Percentiles rank a stretch among this genome's conserved stretches.
Evolutionary conservation across 1,140 invertebrate genomes (phyloP).

Genomic region (Philopotamus ludificatus): DNA sequence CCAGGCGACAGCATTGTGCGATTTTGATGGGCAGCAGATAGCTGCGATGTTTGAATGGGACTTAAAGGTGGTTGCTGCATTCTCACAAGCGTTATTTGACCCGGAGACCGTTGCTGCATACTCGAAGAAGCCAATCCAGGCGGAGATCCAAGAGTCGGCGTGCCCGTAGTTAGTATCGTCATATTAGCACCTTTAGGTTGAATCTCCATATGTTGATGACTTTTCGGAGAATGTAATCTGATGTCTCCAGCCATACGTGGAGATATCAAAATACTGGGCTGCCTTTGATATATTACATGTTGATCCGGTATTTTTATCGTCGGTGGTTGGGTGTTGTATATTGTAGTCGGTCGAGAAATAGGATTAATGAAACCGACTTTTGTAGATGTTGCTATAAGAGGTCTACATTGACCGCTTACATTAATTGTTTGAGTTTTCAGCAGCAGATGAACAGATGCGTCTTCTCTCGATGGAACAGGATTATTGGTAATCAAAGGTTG

Average conservation of each 20-base stretch:
- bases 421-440: slow-evolving; percentile 47
- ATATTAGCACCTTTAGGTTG: slow-evolving; percentile 50
- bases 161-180: slow-evolving; percentile 49
- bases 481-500: slow-evolving; percentile 37
- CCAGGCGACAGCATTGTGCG: slow-evolving; percentile 53
- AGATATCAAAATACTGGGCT: slow-evolving; percentile 55
- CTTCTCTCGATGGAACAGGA: slow-evolving; percentile 45
- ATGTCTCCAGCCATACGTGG: slow-evolving; percentile 50
- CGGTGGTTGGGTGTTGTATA: slow-evolving; percentile 55
- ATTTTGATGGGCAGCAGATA: slow-evolving; percentile 46
- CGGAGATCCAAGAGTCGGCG: slow-evolving; percentile 47
- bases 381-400: slow-evolving; percentile 45
- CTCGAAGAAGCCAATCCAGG: slow-evolving; percentile 45
- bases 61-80: slow-evolving; percentile 55
- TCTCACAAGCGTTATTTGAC: slow-evolving; percentile 53
- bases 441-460: slow-evolving; percentile 51
- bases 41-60: slow-evolving; percentile 51
- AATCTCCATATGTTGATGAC: slow-evolving; percentile 46
- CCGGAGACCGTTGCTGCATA: slow-evolving; percentile 50
- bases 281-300: slow-evolving; percentile 58
- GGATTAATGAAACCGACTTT: slow-evolving; percentile 53
- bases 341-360: slow-evolving; percentile 47
- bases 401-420: slow-evolving; percentile 46
- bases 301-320: slow-evolving; percentile 61
- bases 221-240: slow-evolving; percentile 51